Percentiles rank a stretch among this genome's conserved stretches.
phyloP scores from a whole-genome alignment of 2,888 invertebrate species.

The Parthenolecanium corni region DNA sequence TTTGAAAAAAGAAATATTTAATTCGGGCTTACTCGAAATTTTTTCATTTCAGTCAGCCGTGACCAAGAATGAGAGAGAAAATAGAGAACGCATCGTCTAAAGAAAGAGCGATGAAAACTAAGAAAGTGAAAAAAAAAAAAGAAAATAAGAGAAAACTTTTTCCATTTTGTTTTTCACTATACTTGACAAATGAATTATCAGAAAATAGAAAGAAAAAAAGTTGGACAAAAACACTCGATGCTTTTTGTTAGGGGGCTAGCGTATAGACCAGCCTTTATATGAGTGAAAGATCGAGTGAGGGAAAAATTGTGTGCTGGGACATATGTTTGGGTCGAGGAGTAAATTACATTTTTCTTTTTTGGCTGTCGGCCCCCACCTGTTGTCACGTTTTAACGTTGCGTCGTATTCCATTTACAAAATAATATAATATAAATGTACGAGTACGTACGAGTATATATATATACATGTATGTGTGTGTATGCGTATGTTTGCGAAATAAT shows the following conservation, averaged over 20 bases:
- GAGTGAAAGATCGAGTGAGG: too few relatives aligned
- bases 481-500: not conserved
- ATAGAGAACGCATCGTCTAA: too few relatives aligned
- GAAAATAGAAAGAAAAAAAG: not conserved
- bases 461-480: too few relatives aligned
- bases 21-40: not conserved
- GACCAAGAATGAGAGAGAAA: too few relatives aligned
- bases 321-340: slow-evolving; percentile 1
- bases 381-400: too few relatives aligned
- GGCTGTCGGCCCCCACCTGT: too few relatives aligned
- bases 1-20: too few relatives aligned
- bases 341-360: slow-evolving; percentile 3
- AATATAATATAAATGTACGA: too few relatives aligned
- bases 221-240: slow-evolving; percentile 7
- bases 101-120: too few relatives aligned
- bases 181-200: slow-evolving; percentile 1
- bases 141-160: not conserved
- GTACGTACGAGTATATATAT: too few relatives aligned
- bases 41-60: not conserved
- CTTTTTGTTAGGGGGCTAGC: not conserved
- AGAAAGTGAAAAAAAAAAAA: not conserved
- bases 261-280: too few relatives aligned
- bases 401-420: too few relatives aligned
- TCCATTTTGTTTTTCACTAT: not conserved
- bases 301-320: not conserved